These are phyloP conservation scores for Pseudomugil tenellus DNA, from an alignment of 2,797 vertebrate genomes.

Conservation along the genomic window DNA sequence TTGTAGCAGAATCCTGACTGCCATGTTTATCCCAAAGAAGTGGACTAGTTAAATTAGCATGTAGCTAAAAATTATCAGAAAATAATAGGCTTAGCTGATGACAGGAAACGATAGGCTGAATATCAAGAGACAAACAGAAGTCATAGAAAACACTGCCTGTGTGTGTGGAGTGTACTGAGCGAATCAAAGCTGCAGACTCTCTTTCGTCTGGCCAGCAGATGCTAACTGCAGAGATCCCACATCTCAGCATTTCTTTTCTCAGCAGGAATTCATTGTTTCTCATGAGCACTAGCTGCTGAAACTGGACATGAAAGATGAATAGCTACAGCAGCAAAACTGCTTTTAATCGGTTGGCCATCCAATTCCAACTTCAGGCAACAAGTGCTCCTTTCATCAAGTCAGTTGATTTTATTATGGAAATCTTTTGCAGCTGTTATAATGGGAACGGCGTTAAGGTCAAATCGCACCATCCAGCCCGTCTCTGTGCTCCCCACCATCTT, in stretches of 20 bases:
- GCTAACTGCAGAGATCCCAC: slow-evolving; percentile 60
- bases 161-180: slow-evolving; percentile 20
- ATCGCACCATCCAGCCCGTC: slow-evolving; percentile 52
- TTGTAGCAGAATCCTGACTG: neutral
- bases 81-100: slow-evolving; percentile 10
- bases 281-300: slow-evolving; percentile 61
- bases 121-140: slow-evolving; percentile 20
- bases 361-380: slow-evolving; percentile 78
- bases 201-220: slow-evolving; percentile 77
- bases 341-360: slow-evolving; percentile 75
- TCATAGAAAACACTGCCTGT: slow-evolving; percentile 18
- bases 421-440: slow-evolving; percentile 87
- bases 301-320: slow-evolving; percentile 77
- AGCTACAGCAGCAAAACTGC: slow-evolving; percentile 77
- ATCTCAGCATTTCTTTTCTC: slow-evolving; percentile 73
- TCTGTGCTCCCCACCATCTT: slow-evolving; percentile 30
- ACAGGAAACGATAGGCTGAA: slow-evolving; percentile 15
- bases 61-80: slow-evolving; percentile 5
- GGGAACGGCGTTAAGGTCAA: slow-evolving; percentile 67
- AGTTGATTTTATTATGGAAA: slow-evolving; percentile 87
- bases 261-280: slow-evolving; percentile 73
- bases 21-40: neutral
- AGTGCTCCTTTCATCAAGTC: slow-evolving; percentile 81
- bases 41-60: neutral
- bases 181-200: slow-evolving; percentile 58